Evolutionary conservation across 2,113 vertebrate species (phyloP).

Genomic region (Hirundichthys speculiger): DNA sequence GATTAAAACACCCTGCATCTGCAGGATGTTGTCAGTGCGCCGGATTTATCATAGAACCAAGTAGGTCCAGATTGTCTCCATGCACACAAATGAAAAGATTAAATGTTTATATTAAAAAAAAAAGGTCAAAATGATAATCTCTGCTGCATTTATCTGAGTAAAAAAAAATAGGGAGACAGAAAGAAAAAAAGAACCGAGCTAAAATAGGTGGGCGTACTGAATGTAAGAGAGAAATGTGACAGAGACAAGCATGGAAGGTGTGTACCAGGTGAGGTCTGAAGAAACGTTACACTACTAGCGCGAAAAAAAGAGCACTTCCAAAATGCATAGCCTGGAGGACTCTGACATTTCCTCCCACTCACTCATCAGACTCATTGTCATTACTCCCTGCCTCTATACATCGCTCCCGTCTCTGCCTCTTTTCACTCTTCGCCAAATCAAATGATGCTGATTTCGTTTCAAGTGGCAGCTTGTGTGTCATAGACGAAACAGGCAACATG

Average conservation of each 20-base stretch:
- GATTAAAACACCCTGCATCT: no score
- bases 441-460: slow-evolving; percentile 44
- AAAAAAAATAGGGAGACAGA: not conserved
- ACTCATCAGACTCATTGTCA: slow-evolving; percentile 59
- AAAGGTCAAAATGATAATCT: not conserved
- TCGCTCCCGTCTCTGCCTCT: slow-evolving; percentile 25
- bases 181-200: not conserved
- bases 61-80: no score
- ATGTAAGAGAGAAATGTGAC: not conserved
- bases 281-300: slow-evolving; percentile 35
- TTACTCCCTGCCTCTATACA: not conserved
- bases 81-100: no score
- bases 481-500: slow-evolving; percentile 30
- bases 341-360: slow-evolving; percentile 68
- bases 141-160: not conserved
- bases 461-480: slow-evolving; percentile 54
- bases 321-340: slow-evolving; percentile 60
- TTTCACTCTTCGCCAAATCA: slow-evolving; percentile 51
- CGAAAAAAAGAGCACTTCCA: slow-evolving; percentile 50
- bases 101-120: not conserved
- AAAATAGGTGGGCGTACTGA: no score
- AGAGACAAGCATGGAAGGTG: not conserved
- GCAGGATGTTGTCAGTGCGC: no score
- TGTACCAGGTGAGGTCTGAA: slow-evolving; percentile 22
- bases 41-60: no score